A percentile compares a stretch with the other conserved stretches of the same genome.
Evolutionary conservation across 2,888 invertebrate species (phyloP).

Genomic region (Pyralis farinalis): DNA sequence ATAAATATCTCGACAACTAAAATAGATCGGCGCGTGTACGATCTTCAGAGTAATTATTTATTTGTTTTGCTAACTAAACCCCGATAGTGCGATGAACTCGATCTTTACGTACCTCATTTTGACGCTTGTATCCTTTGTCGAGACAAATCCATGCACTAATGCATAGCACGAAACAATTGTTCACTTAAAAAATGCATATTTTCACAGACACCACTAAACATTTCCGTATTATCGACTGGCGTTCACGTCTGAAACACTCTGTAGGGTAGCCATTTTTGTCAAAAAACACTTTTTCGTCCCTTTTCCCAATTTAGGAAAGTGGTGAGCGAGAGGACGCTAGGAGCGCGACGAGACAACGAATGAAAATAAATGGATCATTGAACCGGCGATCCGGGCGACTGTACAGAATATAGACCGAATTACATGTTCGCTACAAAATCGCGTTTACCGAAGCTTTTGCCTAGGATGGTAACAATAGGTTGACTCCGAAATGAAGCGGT

Average conservation of each 20-base stretch:
- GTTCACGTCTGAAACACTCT: slow-evolving; percentile 52
- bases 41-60: slow-evolving; percentile 62
- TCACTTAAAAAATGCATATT: slow-evolving; percentile 75
- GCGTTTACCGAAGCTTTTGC: slow-evolving; percentile 20
- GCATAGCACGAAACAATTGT: slow-evolving; percentile 75
- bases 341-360: slow-evolving; percentile 54
- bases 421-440: slow-evolving; percentile 11
- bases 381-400: slow-evolving; percentile 37
- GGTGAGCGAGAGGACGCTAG: slow-evolving; percentile 65
- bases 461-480: slow-evolving; percentile 18
- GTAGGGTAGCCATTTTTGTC: slow-evolving; percentile 74
- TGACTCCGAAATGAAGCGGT: slow-evolving; percentile 14
- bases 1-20: slow-evolving; percentile 54
- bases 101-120: slow-evolving; percentile 73
- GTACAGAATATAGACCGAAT: slow-evolving; percentile 22
- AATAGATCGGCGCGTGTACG: slow-evolving; percentile 61
- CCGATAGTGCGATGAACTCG: slow-evolving; percentile 62
- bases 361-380: slow-evolving; percentile 59
- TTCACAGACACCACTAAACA: slow-evolving; percentile 62
- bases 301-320: slow-evolving; percentile 62
- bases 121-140: slow-evolving; percentile 70
- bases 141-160: slow-evolving; percentile 74
- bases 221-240: slow-evolving; percentile 59
- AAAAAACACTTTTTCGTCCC: slow-evolving; percentile 66
- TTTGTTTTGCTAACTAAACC: slow-evolving; percentile 75